Percentiles rank a stretch among this genome's conserved stretches.
phyloP scores from a whole-genome alignment of 2,888 invertebrate species.

The Ferdinandea cuprea region DNA sequence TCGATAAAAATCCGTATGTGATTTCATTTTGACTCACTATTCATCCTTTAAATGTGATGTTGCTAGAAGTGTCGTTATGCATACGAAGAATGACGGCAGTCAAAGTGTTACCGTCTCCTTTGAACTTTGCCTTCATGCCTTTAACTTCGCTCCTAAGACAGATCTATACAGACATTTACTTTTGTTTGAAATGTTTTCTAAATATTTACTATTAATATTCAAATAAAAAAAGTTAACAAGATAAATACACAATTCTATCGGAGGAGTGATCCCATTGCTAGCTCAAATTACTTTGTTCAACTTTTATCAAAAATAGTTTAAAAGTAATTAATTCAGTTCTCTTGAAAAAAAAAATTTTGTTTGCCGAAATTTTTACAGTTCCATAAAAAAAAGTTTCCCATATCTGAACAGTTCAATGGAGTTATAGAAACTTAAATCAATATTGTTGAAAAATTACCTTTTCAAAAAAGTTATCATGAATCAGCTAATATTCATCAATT shows the following conservation, averaged over 20 bases:
- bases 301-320: conserved; percentile 2
- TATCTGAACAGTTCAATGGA: no score
- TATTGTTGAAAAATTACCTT: no score
- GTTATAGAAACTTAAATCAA: no score
- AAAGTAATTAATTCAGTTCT: conserved; percentile 1
- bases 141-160: background rate
- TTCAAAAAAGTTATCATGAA: no score
- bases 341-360: background rate
- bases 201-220: background rate
- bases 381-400: no score
- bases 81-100: no score
- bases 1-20: background rate
- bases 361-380: background rate
- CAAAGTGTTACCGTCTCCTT: background rate
- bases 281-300: background rate
- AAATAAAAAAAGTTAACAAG: background rate
- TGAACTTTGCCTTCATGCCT: background rate
- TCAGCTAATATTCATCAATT: no score
- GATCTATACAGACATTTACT: background rate
- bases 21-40: background rate
- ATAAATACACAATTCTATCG: background rate
- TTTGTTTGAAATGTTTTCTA: background rate
- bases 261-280: background rate
- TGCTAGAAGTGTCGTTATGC: background rate
- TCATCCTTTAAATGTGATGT: background rate